phyloP scores from a whole-genome alignment of 1,140 invertebrate genomes.

The Akabosia matsudoensis region DNA sequence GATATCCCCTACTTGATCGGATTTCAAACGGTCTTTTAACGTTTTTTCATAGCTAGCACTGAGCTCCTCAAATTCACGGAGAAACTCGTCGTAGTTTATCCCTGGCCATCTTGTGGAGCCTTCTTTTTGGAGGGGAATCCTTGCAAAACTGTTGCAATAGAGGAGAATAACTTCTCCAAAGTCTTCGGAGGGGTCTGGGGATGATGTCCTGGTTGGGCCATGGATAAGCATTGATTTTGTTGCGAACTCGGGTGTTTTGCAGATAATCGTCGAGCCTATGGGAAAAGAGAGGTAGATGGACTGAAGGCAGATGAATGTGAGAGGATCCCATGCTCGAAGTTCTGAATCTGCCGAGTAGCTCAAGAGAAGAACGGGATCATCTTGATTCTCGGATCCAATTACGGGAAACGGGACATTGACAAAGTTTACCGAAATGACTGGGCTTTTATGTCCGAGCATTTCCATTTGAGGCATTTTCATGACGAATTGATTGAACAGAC shows the following conservation, averaged over 20 bases:
- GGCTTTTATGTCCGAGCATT: slow-evolving; percentile 37
- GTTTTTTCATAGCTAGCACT: slow-evolving; percentile 35
- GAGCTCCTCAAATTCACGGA: slow-evolving; percentile 41
- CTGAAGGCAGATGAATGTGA: slow-evolving; percentile 40
- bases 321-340: slow-evolving; percentile 44
- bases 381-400: neutral
- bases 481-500: slow-evolving; percentile 42
- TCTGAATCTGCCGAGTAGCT: slow-evolving; percentile 43
- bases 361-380: slow-evolving; percentile 29
- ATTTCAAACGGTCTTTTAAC: slow-evolving; percentile 17
- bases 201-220: neutral
- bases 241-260: slow-evolving; percentile 43
- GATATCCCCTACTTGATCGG: neutral
- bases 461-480: slow-evolving; percentile 42
- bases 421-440: slow-evolving; percentile 34
- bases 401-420: slow-evolving; percentile 29
- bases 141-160: slow-evolving; percentile 43
- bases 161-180: slow-evolving; percentile 29
- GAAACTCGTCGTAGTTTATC: slow-evolving; percentile 44
- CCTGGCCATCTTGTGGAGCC: slow-evolving; percentile 35
- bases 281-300: slow-evolving; percentile 42
- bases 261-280: slow-evolving; percentile 34
- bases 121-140: slow-evolving; percentile 35
- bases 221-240: slow-evolving; percentile 17
- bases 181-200: neutral